Conservation (phyloP, 2,797 vertebrate genomes). For the Agapornis canus region DNA sequence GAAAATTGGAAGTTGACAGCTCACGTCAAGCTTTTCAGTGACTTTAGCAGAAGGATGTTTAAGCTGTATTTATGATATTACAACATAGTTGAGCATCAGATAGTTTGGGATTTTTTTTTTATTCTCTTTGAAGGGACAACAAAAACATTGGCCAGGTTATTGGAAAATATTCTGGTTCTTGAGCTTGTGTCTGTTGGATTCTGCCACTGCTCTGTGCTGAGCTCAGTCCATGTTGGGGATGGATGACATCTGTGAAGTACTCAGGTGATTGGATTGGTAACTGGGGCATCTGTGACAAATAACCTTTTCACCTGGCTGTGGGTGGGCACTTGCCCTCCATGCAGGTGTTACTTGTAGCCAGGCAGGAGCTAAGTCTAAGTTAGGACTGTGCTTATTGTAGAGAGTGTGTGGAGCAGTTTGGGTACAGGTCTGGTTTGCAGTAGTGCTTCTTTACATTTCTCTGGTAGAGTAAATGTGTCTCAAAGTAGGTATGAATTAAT, state of each 20-base stretch:
- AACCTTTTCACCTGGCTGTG: background rate
- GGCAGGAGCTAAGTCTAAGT: background rate
- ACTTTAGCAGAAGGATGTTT: background rate
- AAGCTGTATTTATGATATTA: background rate
- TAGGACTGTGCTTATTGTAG: background rate
- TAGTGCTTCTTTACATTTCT: background rate
- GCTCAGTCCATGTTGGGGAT: rapidly evolving
- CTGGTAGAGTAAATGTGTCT: background rate
- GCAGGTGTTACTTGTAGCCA: background rate
- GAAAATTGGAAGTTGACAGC: background rate
- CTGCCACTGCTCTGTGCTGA: background rate
- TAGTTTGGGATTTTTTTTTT: background rate
- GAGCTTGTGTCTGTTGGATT: background rate
- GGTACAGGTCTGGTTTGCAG: background rate
- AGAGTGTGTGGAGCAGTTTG: background rate
- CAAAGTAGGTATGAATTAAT: background rate
- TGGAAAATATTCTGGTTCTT: background rate
- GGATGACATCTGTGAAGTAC: background rate
- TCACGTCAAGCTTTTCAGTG: background rate
- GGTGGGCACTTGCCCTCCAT: background rate
- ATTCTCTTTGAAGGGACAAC: background rate
- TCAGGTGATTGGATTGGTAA: background rate
- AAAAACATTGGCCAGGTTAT: background rate
- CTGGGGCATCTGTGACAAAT: background rate
- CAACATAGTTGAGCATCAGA: background rate